Evolutionary conservation across 2,888 invertebrate genomes (phyloP), one percentile per base, ranked within the genome.

Genomic region (Anodontia alba): DNA sequence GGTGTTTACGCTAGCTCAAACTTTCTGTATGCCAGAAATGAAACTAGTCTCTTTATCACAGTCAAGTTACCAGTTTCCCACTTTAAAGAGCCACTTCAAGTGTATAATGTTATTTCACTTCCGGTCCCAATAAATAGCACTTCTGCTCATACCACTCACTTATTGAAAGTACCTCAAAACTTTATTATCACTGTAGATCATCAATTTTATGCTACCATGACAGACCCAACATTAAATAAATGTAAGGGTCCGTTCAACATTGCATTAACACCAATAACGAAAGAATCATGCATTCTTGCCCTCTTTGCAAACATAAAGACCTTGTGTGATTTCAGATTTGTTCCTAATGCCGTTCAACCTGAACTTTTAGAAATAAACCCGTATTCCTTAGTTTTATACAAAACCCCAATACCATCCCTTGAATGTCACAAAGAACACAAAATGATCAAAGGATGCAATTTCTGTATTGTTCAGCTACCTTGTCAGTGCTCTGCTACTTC

Each of bases 401-500:
- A 51, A 36, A 72, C 54, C 15, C 46, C 77, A 20, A 29, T 31
- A 29, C 8, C 72, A 42, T 17, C 33, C 5, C 26, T 72, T 15
- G 7, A 36, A 36, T 77, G 72, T 49, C 31, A 12, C 8, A 68
- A 70, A 10, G 26, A 20, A 38, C 29, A 69, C 31, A 36, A 36
- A 29, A 69, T 62, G 20, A 57, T 73, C 26, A 42, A 36, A n/a
- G 82, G 78, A n/a, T 82, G 82, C 62, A 23, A 67, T 20, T 72
- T 82, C 29, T 82, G 82, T 70, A 57, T 79, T 20, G 26, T 82
- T 0, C 42, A 75, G 12, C 12, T 82, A n/a, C 73, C 82, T n/a
- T 82, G 82, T 43, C 66, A 66, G 29, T 82, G 76, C 54, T 79
- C 82, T 15, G 42, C 76, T 26, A 38, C 29, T 67, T 31, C 17